Evolutionary conservation across 2,888 invertebrate species (phyloP), one percentile per base, ranked within the genome.

Genomic region (Apodemia mormo): DNA sequence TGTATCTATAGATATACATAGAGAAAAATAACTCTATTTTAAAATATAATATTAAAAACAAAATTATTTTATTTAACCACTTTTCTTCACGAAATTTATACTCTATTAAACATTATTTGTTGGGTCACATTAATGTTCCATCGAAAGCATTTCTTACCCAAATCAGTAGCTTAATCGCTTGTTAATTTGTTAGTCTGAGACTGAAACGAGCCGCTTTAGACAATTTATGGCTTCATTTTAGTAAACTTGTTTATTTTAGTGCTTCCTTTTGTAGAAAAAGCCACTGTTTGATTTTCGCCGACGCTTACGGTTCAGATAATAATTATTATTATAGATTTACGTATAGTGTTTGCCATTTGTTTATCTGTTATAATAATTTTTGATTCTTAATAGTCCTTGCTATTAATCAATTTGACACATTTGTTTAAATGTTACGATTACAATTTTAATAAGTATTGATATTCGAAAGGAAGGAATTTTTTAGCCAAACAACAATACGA

Each of bases 151-250:
- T 86, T 84, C 82, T 83, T 83, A 85, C 83, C 85, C 81, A 81
- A 89, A 91, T 91, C 92, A 82, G 93, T 92, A 93, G 93, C 92
- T 86, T 90, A 92, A 92, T 92, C 88, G 87, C 72, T 85, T 82
- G 90, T 92, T 92, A 92, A 93, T 92, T 93, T 93, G 93, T 93
- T 91, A 90, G 82, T 82, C 80, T 80, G 83, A 84, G 82, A 82
- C 83, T 81, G 88, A 90, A 89, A 87, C 65, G 90, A 80, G 86
- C 92, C 92, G 92, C 90, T 81, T 77, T 75, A 72, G 73, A 80
- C 78, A 85, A 92, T 93, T 93, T 92, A 93, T 92, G 81, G 86
- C 92, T 93, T 91, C 85, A 92, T 92, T 83, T 85, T 81, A 79
- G 82, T 85, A 84, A 82, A 83, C 84, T 80, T 85, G 86, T 87